Percentiles rank a stretch among this genome's conserved stretches.
These are phyloP conservation scores for Agapornis roseicollis DNA, from an alignment of 2,113 vertebrate genomes.

Conservation along the genomic window DNA sequence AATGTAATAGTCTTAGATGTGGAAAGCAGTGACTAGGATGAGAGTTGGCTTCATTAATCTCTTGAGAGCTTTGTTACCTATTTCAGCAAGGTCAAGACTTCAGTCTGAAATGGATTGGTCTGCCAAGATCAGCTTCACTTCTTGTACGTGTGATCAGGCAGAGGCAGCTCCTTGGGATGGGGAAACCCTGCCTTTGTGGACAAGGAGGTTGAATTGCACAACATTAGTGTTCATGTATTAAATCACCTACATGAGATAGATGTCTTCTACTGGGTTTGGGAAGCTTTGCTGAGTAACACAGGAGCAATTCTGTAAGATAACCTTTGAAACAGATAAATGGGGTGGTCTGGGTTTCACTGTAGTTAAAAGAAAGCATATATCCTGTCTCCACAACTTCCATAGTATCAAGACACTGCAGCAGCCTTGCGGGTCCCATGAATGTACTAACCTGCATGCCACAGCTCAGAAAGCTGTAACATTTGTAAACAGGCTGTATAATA, in stretches of 20 bases:
- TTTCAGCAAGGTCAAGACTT: background rate
- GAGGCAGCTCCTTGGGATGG: background rate
- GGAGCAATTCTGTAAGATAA: background rate
- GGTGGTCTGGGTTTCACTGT: background rate
- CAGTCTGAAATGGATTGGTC: background rate
- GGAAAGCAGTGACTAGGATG: background rate
- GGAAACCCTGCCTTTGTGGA: background rate
- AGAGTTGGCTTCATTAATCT: background rate
- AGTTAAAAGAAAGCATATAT: background rate
- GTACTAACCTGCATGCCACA: background rate
- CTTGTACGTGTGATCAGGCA: fast-evolving
- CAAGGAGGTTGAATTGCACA: background rate
- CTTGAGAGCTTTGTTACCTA: background rate
- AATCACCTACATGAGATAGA: background rate
- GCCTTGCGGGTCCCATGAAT: background rate
- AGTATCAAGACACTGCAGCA: fast-evolving
- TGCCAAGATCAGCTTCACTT: background rate
- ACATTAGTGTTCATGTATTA: fast-evolving
- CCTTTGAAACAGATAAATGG: background rate
- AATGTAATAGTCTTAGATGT: background rate
- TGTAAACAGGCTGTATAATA: background rate
- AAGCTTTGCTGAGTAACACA: background rate
- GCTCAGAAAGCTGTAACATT: background rate
- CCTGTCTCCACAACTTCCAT: background rate
- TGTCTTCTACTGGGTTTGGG: background rate